These are phyloP conservation scores for Mungos mungo DNA, from an alignment of 2,113 vertebrate genomes.

Conservation along the genomic window DNA sequence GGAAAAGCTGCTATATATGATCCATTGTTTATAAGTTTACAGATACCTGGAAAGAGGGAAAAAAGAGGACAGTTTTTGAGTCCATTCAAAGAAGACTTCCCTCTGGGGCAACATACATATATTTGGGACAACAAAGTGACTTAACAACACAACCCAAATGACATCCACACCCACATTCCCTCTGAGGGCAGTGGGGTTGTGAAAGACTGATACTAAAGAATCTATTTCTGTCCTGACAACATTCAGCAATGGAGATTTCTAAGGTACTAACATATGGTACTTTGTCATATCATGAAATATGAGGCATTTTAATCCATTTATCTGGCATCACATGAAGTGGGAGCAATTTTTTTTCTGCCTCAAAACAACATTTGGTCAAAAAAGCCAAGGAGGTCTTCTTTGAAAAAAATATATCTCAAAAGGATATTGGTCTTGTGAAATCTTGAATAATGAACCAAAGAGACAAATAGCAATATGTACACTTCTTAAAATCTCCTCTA, in stretches of 20 bases:
- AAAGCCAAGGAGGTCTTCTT: background rate
- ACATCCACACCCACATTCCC: background rate
- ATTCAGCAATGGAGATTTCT: background rate
- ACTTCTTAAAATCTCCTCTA: background rate
- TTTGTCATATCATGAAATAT: background rate
- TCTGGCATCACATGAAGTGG: background rate
- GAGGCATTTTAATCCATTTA: background rate
- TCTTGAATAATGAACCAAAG: background rate
- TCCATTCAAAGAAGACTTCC: background rate
- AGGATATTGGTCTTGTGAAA: background rate
- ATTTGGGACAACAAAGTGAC: background rate
- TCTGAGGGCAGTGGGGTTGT: background rate
- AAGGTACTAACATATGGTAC: background rate
- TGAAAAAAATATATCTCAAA: background rate
- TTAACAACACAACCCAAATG: background rate
- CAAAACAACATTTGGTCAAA: background rate
- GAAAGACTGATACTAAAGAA: background rate
- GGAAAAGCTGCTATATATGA: conserved; percentile 98
- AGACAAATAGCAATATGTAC: background rate
- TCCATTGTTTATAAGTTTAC: conserved; percentile 93
- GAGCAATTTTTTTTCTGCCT: background rate
- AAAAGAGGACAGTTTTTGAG: background rate
- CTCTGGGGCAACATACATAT: background rate
- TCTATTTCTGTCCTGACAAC: background rate
- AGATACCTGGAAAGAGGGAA: conserved; percentile 90